Evolutionary conservation across 2,888 invertebrate genomes (phyloP), one percentile per base, ranked within the genome.

Genomic region (Microchrysa polita): DNA sequence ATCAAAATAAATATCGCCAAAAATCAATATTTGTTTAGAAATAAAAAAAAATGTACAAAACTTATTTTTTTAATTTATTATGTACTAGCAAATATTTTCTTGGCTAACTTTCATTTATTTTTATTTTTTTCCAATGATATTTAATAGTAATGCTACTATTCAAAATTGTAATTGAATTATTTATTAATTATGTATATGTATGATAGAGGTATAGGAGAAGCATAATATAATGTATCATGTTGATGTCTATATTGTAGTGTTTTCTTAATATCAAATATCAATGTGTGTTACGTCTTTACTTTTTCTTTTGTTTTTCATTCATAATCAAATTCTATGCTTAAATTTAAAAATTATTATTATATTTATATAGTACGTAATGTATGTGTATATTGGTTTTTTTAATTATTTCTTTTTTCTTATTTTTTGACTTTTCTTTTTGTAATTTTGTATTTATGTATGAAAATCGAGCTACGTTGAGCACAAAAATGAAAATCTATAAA

Each of bases 401-500:
- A n/a, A 53, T 53, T 0, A 53, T 53, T 16, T 53, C 16, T 5
- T 1, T 55, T 16, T 55, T 55, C 55, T 7, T 10, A 10, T n/a
- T n/a, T 48, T 48, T 48, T 42, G 12, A 42, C 12, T n/a, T 48
- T 48, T 48, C 48, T 48, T 48, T 48, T 48, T 12, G 16, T 48
- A 48, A n/a, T n/a, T 42, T 12, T 42, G 42, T 42, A 42, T 57
- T 9, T 5, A 27, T 27, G 23, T 60, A 27, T 20, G 23, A 60
- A 60, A 34, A 23, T 16, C 23, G 23, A 2, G 34, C 59, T 60
- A 60, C 27, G 14, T 27, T 23, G 59, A 60, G 59, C 59, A 60
- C 12, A 48, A 60, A n/a, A 60, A 27, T n/a, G 27, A 34, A 34
- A 34, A 34, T 34, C 27, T 60, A 60, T 60, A 60, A n/a, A 18